Conservation (phyloP, 2,888 invertebrate genomes). For the Teinopalpus imperialis region DNA sequence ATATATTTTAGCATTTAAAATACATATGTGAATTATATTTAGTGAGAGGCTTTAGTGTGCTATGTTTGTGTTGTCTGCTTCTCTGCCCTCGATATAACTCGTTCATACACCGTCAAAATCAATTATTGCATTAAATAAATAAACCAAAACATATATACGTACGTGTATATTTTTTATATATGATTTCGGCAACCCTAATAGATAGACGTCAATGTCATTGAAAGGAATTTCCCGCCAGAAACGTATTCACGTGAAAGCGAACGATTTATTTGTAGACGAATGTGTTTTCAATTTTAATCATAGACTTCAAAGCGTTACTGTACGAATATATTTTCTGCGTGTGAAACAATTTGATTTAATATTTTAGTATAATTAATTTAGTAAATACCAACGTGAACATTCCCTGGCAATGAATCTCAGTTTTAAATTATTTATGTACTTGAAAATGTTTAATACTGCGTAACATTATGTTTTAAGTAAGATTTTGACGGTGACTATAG, state of each 20-base stretch:
- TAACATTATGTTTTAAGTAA: neutral
- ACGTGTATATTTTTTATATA: too few relatives aligned
- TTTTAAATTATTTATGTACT: slow-evolving; percentile 4
- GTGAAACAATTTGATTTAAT: too few relatives aligned
- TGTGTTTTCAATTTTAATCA: too few relatives aligned
- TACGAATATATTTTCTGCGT: too few relatives aligned
- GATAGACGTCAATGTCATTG: too few relatives aligned
- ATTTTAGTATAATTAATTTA: neutral
- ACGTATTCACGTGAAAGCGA: too few relatives aligned
- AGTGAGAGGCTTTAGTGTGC: slow-evolving; percentile 61
- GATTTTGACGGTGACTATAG: slow-evolving; percentile 15
- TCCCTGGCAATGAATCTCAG: slow-evolving; percentile 20
- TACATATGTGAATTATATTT: slow-evolving; percentile 46
- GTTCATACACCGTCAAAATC: slow-evolving; percentile 10
- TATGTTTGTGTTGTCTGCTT: slow-evolving; percentile 34
- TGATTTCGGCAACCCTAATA: too few relatives aligned
- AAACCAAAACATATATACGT: too few relatives aligned
- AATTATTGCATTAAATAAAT: too few relatives aligned
- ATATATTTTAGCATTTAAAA: slow-evolving; percentile 62
- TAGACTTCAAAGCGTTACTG: too few relatives aligned
- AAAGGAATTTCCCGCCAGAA: too few relatives aligned
- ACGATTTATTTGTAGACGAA: too few relatives aligned
- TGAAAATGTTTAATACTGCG: neutral
- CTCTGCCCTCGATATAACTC: slow-evolving; percentile 25
- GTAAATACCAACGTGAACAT: slow-evolving; percentile 4